Percentiles rank a stretch among this genome's conserved stretches.
These are phyloP conservation scores for Apotomis capreana DNA, from an alignment of 2,888 invertebrate species.

Conservation along the genomic window DNA sequence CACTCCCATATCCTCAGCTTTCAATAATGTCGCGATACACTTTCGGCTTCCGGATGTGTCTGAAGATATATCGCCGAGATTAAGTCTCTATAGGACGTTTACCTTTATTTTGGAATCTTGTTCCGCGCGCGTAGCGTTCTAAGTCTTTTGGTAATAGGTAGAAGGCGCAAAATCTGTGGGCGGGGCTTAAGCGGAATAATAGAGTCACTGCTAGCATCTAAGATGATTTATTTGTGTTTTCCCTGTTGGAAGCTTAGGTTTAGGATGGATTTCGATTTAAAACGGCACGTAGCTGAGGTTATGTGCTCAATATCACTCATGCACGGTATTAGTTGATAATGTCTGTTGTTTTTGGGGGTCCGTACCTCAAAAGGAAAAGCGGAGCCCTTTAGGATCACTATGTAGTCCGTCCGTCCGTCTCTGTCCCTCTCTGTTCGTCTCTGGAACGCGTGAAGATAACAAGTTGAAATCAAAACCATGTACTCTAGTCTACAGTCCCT, in stretches of 20 bases:
- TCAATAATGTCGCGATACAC: conserved; percentile 41
- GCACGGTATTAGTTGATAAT: not conserved
- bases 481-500: too few relatives aligned
- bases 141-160: not conserved
- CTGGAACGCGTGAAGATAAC: too few relatives aligned
- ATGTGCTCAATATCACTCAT: not conserved
- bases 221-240: conserved; percentile 34
- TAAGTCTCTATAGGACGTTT: conserved; percentile 33
- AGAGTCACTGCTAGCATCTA: conserved; percentile 24
- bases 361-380: too few relatives aligned
- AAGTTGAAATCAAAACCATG: too few relatives aligned
- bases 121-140: not conserved
- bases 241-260: conserved; percentile 25
- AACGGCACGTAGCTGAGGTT: conserved; percentile 14
- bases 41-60: conserved; percentile 36
- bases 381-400: too few relatives aligned
- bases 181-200: conserved; percentile 16
- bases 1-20: conserved; percentile 31
- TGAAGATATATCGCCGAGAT: conserved; percentile 39
- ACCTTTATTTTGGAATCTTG: conserved; percentile 24
- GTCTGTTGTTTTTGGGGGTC: too few relatives aligned
- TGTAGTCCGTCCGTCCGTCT: too few relatives aligned
- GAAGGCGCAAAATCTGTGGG: conserved; percentile 1
- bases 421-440: too few relatives aligned
- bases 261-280: conserved; percentile 17